Percentiles rank a stretch among this genome's conserved stretches.
Evolutionary conservation across 2,797 vertebrate species (phyloP).

Genomic region (Graptemys geographica): DNA sequence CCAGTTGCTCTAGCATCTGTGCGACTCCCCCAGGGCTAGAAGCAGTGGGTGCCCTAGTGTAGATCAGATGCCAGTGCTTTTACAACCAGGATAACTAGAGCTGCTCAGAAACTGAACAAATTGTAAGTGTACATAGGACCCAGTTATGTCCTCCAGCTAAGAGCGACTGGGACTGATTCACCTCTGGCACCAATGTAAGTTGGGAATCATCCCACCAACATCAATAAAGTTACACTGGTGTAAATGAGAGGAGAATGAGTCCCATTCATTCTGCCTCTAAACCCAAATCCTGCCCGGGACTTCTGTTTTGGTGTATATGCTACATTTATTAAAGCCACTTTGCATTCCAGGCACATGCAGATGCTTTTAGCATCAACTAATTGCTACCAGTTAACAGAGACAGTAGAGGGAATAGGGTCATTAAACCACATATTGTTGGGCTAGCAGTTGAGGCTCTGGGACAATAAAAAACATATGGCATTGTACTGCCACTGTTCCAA

Average conservation of each 20-base stretch:
- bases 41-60: not conserved
- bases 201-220: not conserved
- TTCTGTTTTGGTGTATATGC: not conserved
- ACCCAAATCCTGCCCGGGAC: not conserved
- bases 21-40: not conserved
- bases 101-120: not conserved
- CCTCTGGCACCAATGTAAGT: not conserved
- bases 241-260: not conserved
- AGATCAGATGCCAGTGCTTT: not conserved
- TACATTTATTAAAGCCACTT: not conserved
- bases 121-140: not conserved
- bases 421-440: not conserved
- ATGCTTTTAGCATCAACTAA: not conserved
- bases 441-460: not conserved
- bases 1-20: rapidly evolving
- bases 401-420: not conserved
- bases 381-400: not conserved
- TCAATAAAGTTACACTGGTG: not conserved
- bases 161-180: not conserved
- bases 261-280: not conserved
- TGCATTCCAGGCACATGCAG: not conserved
- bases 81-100: rapidly evolving
- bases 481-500: not conserved
- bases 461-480: rapidly evolving
- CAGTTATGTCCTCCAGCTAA: not conserved